A percentile compares a stretch with the other conserved stretches of the same genome.
These are phyloP conservation scores for Hypsopygia costalis DNA, from an alignment of 2,888 invertebrate genomes.

Conservation along the genomic window DNA sequence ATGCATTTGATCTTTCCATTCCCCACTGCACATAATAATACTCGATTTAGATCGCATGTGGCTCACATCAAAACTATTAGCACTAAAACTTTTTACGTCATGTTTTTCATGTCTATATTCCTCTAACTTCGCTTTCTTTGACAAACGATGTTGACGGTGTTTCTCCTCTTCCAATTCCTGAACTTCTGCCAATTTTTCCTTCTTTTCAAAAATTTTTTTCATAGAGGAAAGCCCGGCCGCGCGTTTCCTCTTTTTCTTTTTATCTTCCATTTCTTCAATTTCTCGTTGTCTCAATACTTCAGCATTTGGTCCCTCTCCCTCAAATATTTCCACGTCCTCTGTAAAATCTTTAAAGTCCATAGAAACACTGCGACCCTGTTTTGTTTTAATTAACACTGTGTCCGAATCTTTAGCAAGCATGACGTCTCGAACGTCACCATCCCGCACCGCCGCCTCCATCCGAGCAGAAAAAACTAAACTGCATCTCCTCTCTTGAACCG, in stretches of 20 bases:
- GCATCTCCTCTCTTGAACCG: conserved; percentile 86
- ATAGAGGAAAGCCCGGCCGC: conserved; percentile 83
- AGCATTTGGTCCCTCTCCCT: conserved; percentile 86
- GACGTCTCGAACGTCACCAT: conserved; percentile 88
- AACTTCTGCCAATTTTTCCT: conserved; percentile 84
- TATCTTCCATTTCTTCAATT: conserved; percentile 75
- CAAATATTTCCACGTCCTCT: conserved; percentile 81
- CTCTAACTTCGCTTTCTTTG: conserved; percentile 67
- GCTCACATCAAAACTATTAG: conserved; percentile 69
- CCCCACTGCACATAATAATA: conserved; percentile 69
- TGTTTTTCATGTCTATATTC: conserved; percentile 68
- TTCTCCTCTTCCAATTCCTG: conserved; percentile 80
- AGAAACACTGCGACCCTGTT: conserved; percentile 87
- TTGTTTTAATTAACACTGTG: conserved; percentile 86
- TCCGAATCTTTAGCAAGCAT: conserved; percentile 89
- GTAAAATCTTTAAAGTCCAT: conserved; percentile 83
- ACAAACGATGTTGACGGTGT: conserved; percentile 53
- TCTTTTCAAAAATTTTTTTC: conserved; percentile 88
- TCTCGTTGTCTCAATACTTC: conserved; percentile 83
- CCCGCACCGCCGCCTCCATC: conserved; percentile 87
- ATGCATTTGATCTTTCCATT: conserved; percentile 83
- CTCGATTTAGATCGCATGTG: conserved; percentile 76
- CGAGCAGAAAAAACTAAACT: conserved; percentile 87
- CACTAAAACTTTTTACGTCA: conserved; percentile 67
- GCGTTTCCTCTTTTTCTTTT: conserved; percentile 80